Base-by-base conservation (phyloP, 2,888 invertebrate species). In the Drosophila longiperda region DNA sequence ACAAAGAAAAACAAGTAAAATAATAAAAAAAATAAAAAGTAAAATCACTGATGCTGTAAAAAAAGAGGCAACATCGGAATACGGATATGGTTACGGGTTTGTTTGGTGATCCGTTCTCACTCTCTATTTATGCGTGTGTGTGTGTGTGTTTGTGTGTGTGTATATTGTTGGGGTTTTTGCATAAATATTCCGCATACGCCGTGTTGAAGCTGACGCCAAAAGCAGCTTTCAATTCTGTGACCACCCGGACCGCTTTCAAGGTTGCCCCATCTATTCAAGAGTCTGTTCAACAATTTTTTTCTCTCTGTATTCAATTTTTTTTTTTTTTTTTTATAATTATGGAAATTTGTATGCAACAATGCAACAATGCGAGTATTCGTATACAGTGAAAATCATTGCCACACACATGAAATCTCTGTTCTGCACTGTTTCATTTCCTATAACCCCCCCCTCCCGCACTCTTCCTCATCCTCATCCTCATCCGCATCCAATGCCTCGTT, bases 111-210 rank as follows among this genome's bases (percentile, higher is more conserved):
- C 77, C 81, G 55, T 71, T 75, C 70, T 32, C 58, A 38, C 49
- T 26, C 40, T 50, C 20, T 63, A 15, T 20, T 5, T 45, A 12
- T 36, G 15, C 45, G 20, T 58, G 17, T 50, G 17, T 29, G 12
- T 53, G 36, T 58, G 33, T 68, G 65, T 79, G 33, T 68, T 62
- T 79, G 67, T 73, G 65, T 79, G 67, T 73, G 67, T 59, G 59
- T 74, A 73, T 81, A 80, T 85, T 85, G 82, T 86, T 81, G 73
- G 84, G 50, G 53, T 73, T 87, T 84, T 84, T 84, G 89, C 89
- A 84, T 89, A 89, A 87, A 83, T 87, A 84, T 84, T 83, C 40
- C 71, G 66, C 89, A 86, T 83, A 77, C 87, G 83, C 49, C 83
- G 52, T 64, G 80, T 66, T 69, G 69, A 26, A 29, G 50, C 26